These are phyloP conservation scores for Promerops cafer DNA, from an alignment of 2,113 vertebrate genomes.

Conservation along the genomic window DNA sequence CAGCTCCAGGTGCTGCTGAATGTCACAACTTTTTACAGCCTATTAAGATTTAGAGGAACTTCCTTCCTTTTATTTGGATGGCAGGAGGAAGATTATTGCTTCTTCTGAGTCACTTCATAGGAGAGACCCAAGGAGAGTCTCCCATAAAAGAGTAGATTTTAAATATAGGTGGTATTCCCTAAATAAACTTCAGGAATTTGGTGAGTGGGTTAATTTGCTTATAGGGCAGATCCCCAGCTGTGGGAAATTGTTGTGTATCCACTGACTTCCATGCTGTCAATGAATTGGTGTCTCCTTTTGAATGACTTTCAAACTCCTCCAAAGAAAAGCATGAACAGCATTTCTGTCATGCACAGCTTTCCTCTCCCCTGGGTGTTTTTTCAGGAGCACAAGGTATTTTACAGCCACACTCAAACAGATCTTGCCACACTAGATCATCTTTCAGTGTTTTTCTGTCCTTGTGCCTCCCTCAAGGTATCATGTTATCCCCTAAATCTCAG, in stretches of 20 bases:
- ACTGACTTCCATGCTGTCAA: background rate
- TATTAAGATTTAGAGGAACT: conserved; percentile 9
- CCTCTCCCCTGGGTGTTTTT: conserved; percentile 6
- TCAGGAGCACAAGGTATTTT: background rate
- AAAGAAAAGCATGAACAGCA: background rate
- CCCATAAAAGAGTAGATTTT: background rate
- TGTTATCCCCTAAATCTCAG: background rate
- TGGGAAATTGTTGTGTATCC: background rate
- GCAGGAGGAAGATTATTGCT: background rate
- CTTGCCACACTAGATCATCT: background rate
- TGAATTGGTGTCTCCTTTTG: background rate
- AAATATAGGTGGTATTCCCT: background rate
- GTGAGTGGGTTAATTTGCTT: background rate
- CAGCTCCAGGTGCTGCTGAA: background rate
- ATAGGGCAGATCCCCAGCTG: background rate
- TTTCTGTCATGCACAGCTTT: background rate
- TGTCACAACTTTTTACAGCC: conserved; percentile 29
- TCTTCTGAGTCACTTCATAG: background rate
- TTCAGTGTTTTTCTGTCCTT: background rate
- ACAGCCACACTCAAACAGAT: background rate
- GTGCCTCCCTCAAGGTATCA: background rate
- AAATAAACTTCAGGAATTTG: background rate
- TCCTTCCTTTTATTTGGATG: background rate
- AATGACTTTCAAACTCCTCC: conserved; percentile 22
- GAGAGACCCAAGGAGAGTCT: background rate